A percentile compares a stretch with the other conserved stretches of the same genome.
These are phyloP conservation scores for Temnothorax unifasciatus DNA, from an alignment of 2,888 invertebrate species.

Conservation along the genomic window DNA sequence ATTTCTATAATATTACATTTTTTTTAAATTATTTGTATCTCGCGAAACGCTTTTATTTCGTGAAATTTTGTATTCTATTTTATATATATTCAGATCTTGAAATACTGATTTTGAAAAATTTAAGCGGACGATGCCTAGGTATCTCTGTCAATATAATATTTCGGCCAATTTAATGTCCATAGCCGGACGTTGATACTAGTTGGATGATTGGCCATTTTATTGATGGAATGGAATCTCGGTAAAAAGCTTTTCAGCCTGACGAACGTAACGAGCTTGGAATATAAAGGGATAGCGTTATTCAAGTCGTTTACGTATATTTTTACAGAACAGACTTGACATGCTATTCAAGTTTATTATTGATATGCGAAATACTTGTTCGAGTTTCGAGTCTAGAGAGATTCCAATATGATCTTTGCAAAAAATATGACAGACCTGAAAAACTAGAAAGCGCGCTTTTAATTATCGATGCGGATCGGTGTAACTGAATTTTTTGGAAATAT, in stretches of 20 bases:
- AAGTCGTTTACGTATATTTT: slow-evolving; percentile 35
- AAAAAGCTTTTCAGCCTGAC: slow-evolving; percentile 55
- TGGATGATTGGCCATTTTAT: slow-evolving; percentile 40
- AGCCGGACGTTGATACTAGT: slow-evolving; percentile 26
- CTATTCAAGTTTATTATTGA: neutral
- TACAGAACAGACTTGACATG: neutral
- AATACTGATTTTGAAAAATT: neutral
- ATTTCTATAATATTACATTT: neutral
- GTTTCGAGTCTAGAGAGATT: neutral
- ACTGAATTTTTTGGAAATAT: neutral
- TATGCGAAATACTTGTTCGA: neutral
- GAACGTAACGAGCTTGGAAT: slow-evolving; percentile 42
- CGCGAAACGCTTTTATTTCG: neutral
- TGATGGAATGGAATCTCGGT: slow-evolving; percentile 44
- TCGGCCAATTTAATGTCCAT: neutral
- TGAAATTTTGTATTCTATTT: neutral
- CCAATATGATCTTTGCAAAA: neutral
- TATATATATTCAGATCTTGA: neutral
- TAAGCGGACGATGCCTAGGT: neutral
- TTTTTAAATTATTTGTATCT: neutral
- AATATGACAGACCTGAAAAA: neutral
- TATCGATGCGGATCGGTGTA: neutral
- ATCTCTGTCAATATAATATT: slow-evolving; percentile 19
- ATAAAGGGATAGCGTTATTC: slow-evolving; percentile 31
- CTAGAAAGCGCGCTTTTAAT: neutral